Evolutionary conservation across 2,113 vertebrate genomes (phyloP).

Genomic region (Anas platyrhynchos): DNA sequence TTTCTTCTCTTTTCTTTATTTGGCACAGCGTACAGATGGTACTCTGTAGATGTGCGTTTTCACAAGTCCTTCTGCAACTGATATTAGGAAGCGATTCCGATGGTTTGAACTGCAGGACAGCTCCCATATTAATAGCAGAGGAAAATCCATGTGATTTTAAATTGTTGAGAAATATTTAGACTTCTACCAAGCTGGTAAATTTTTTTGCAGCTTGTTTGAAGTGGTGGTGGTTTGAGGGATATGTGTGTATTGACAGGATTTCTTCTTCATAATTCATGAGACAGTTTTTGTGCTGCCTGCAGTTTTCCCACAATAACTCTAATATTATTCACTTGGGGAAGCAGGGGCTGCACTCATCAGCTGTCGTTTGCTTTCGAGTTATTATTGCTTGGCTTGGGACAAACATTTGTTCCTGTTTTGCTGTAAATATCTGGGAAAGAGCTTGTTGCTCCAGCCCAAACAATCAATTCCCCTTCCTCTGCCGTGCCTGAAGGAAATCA

Average conservation of each 20-base stretch:
- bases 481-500: background rate
- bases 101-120: background rate
- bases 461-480: background rate
- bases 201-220: background rate
- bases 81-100: background rate
- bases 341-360: background rate
- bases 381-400: background rate
- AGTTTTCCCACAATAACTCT: background rate
- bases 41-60: background rate
- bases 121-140: background rate
- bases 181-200: background rate
- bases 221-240: background rate
- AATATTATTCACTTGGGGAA: background rate
- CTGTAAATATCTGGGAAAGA: background rate
- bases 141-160: background rate
- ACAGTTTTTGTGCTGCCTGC: background rate
- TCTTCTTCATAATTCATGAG: background rate
- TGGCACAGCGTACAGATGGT: slow-evolving; percentile 1
- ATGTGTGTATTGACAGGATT: background rate
- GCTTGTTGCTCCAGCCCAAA: background rate
- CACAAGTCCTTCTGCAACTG: background rate
- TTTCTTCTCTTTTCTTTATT: slow-evolving; percentile 7
- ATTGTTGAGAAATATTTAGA: background rate
- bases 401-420: background rate
- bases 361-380: background rate